Percentiles rank a stretch among this genome's conserved stretches.
Conservation (phyloP, 2,797 vertebrate species). For the Chiroxiphia lanceolata region DNA sequence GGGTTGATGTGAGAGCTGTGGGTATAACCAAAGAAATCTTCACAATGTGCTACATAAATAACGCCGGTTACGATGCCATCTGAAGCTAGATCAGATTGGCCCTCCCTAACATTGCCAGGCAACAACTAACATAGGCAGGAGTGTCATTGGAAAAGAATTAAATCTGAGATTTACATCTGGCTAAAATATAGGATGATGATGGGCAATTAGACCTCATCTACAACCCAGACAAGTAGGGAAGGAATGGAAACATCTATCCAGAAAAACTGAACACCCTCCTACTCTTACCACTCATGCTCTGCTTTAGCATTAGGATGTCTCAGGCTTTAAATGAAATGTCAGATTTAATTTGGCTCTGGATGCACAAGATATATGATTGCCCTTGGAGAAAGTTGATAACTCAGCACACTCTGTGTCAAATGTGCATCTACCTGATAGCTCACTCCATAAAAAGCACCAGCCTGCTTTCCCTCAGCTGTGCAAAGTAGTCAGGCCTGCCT, state of each 20-base stretch:
- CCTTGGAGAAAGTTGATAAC: constrained; percentile 75
- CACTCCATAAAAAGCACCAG: constrained; percentile 59
- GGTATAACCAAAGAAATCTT: not conserved
- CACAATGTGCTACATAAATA: constrained; percentile 32
- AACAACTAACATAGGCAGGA: constrained; percentile 23
- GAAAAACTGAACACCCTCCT: not conserved
- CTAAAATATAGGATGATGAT: constrained; percentile 34
- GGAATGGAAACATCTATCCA: constrained; percentile 48
- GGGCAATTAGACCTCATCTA: constrained; percentile 41
- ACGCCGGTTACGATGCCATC: not conserved
- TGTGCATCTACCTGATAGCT: constrained; percentile 56
- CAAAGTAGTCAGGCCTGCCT: constrained; percentile 15
- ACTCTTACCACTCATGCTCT: constrained; percentile 37
- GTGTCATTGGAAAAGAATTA: constrained; percentile 13
- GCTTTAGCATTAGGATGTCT: constrained; percentile 68
- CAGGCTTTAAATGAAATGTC: constrained; percentile 77
- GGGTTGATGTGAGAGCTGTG: not conserved
- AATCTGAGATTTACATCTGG: constrained; percentile 43
- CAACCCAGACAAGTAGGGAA: constrained; percentile 31
- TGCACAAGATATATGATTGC: constrained; percentile 70
- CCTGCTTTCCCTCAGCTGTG: not conserved
- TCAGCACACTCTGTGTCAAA: constrained; percentile 63
- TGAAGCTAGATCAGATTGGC: constrained; percentile 35
- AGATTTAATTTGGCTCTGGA: constrained; percentile 75
- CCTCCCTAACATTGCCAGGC: not conserved